phyloP scores from a whole-genome alignment of 2,797 vertebrate genomes.

The Sarcoramphus papa region DNA sequence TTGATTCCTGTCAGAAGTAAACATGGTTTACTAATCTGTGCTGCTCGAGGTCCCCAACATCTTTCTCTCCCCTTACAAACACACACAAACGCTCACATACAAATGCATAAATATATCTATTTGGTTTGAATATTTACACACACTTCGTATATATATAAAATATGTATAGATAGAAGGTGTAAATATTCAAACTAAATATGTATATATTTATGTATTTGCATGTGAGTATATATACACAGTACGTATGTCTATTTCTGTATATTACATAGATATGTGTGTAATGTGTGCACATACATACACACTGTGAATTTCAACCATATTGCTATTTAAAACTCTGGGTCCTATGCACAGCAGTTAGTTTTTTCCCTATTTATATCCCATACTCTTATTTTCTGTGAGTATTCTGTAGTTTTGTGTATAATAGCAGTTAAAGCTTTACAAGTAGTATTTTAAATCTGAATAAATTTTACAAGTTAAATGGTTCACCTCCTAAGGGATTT shows the following conservation, averaged over 20 bases:
- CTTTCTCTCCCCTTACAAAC: background rate
- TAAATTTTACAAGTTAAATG: background rate
- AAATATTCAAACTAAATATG: background rate
- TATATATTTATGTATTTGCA: background rate
- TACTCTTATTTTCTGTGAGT: background rate
- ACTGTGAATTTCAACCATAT: background rate
- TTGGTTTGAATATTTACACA: background rate
- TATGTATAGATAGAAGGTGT: too few species aligned
- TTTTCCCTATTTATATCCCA: background rate
- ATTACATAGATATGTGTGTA: background rate
- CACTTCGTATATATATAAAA: background rate
- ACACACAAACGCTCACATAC: background rate
- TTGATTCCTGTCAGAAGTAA: background rate
- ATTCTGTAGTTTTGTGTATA: background rate
- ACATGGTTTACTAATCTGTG: background rate
- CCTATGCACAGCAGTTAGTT: background rate
- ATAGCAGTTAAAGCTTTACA: background rate
- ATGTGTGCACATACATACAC: background rate
- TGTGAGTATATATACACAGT: background rate
- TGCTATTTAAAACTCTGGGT: background rate
- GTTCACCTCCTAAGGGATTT: background rate
- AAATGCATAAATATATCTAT: background rate
- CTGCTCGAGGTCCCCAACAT: background rate
- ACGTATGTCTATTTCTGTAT: background rate
- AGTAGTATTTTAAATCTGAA: background rate